Percentiles rank a stretch among this genome's conserved stretches.
Conservation (phyloP, 2,888 invertebrate genomes). For the Petrolisthes manimaculis region DNA sequence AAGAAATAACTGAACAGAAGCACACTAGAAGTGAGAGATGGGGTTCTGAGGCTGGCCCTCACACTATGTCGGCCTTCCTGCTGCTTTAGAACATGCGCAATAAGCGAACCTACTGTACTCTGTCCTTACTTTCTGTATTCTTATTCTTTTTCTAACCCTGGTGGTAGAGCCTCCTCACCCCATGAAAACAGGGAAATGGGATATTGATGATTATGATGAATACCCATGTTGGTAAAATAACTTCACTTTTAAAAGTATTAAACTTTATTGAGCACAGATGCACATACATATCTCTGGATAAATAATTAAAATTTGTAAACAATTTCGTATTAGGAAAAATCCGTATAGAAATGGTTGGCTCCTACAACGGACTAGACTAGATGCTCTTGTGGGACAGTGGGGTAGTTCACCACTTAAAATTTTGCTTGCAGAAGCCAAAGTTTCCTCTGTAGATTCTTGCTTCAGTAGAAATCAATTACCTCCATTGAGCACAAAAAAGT, state of each 20-base stretch:
- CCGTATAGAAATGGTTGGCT: conserved; percentile 53
- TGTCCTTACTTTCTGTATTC: no score
- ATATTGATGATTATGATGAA: no score
- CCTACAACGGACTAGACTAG: conserved; percentile 61
- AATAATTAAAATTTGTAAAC: conserved; percentile 64
- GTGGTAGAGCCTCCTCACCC: no score
- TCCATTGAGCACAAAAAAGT: conserved; percentile 8
- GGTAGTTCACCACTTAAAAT: conserved; percentile 15
- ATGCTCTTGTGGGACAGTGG: conserved; percentile 19
- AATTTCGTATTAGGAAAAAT: conserved; percentile 62
- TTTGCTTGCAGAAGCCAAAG: not conserved
- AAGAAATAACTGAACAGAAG: no score
- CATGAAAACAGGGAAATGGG: no score
- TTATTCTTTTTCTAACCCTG: no score
- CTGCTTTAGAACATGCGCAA: no score
- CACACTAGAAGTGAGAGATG: no score
- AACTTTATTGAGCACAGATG: conserved; percentile 64
- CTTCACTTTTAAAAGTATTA: conserved; percentile 54
- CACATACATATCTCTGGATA: conserved; percentile 64
- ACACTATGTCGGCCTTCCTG: no score
- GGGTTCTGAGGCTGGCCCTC: no score
- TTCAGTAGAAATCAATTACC: not conserved
- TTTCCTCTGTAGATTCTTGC: not conserved
- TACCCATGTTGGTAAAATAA: no score
- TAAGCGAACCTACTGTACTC: no score